Evolutionary conservation across 2,888 invertebrate genomes (phyloP), one percentile per base, ranked within the genome.

Genomic region (Aricia artaxerxes): DNA sequence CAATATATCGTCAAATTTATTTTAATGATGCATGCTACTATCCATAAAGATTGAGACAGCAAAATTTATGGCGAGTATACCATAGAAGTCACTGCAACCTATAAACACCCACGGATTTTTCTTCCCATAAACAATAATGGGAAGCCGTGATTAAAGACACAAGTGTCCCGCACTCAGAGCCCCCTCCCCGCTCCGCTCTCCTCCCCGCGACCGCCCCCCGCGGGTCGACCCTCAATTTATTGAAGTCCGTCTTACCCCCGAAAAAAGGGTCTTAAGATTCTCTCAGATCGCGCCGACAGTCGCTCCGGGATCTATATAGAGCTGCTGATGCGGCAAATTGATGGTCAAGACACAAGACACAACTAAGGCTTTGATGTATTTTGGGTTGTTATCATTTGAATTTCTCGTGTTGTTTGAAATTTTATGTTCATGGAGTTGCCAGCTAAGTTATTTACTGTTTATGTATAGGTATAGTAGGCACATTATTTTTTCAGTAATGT

Each of bases 141-240:
- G 44, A 9, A 73, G 40, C 5, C 35, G 76, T 76, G 76, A 76
- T 57, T 76, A 76, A 76, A 57, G 57, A 76, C 53, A 76, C 76
- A 76, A 76, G 76, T 76, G 75, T 31, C 53, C 35, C 49, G 9
- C 72, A 38, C 73, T 86, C 88, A 84, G 90, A 84, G 90, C 91
- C 91, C 92, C 88, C 92, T 86, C 88, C 84, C 91, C 92, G 91
- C 91, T 88, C 92, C n/a, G 5, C 6, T 6, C 24, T 7, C 61
- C 7, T 2, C 61, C 24, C 61, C 24, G 4, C 57, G 16, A 11
- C 61, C n/a, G 0, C 64, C 31, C 64, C 24, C 69, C 69, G 69
- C 35, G 38, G 35, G 35, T 86, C 88, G 84, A 91, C 92, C 91
- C 91, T 88, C 92, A 92, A 93, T 93, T 92, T 92, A 92, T 92